phyloP scores from a whole-genome alignment of 1,140 invertebrate species.

The Meloidogyne chitwoodi region DNA sequence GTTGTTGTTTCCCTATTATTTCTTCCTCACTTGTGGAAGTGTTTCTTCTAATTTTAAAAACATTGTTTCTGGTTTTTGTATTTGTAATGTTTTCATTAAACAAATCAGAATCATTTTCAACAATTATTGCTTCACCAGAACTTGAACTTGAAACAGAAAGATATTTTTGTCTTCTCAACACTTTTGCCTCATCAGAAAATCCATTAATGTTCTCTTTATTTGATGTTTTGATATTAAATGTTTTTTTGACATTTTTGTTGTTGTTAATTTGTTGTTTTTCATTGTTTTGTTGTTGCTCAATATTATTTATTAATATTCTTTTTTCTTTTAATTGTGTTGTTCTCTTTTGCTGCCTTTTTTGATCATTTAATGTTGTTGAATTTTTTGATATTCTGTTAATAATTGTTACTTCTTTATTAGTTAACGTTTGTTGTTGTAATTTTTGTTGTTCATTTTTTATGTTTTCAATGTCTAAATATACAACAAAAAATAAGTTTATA shows the following conservation, averaged over 20 bases:
- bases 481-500: too few relatives aligned
- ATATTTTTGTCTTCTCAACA: neutral
- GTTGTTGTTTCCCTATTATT: neutral
- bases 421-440: neutral
- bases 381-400: neutral
- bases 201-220: neutral
- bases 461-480: neutral
- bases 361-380: neutral
- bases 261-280: neutral
- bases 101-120: neutral
- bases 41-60: neutral
- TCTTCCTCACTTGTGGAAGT: slow-evolving; percentile 5
- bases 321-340: neutral
- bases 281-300: neutral
- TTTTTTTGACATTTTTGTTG: neutral
- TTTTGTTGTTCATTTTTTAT: neutral
- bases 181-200: neutral
- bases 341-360: neutral
- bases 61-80: neutral
- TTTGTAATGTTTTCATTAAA: neutral
- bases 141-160: neutral
- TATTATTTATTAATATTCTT: neutral
- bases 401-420: neutral
- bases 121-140: neutral
- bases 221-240: neutral